Base-by-base conservation (phyloP, 2,888 invertebrate genomes). In the Amphimallon solstitiale region DNA sequence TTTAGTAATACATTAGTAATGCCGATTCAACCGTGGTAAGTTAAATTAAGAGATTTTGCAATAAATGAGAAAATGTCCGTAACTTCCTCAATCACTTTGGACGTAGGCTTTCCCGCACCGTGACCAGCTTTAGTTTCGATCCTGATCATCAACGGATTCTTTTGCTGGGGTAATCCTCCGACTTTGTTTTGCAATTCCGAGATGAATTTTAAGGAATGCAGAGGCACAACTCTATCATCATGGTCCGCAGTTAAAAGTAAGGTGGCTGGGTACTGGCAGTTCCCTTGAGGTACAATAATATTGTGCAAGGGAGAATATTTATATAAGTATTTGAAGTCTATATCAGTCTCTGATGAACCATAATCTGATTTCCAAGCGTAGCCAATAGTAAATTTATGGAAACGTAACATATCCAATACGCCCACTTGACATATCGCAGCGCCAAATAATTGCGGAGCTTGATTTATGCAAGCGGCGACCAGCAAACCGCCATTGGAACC, bases 381-480 rank as follows among this genome's bases (percentile, higher is more conserved):
- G 0, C 98, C 99, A 78, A 98, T 96, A 4, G 98, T 99, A 83
- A 98, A 97, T 84, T 97, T 97, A 83, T 98, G 97, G 85, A 94
- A 99, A 63, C 97, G 89, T 68, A 98, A 85, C 97, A 98, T 96
- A 84, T 99, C 99, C 84, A 98, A 86, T 1, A 99, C 98, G 10
- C 97, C 98, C 64, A 98, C 97, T 88, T 97, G 94, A 73, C 93
- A 92, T 72, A 99, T 89, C 51, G 92, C 96, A 66, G 94, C 95
- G 7, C 95, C 97, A 83, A 92, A 98, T 54, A 99, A 85, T 76
- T 97, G 94, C 0, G 98, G 98, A 38, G 95, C 87, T 85, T 98
- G 98, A 85, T 98, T 98, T 71, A 92, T 88, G 79, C 95, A 95
- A 10, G 97, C 97, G 2, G 93, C 97, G 9, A 98, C 93, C n/a